Evolutionary conservation across 2,113 vertebrate species (phyloP), one percentile per base, ranked within the genome.

Genomic region (Oryzias javanicus): DNA sequence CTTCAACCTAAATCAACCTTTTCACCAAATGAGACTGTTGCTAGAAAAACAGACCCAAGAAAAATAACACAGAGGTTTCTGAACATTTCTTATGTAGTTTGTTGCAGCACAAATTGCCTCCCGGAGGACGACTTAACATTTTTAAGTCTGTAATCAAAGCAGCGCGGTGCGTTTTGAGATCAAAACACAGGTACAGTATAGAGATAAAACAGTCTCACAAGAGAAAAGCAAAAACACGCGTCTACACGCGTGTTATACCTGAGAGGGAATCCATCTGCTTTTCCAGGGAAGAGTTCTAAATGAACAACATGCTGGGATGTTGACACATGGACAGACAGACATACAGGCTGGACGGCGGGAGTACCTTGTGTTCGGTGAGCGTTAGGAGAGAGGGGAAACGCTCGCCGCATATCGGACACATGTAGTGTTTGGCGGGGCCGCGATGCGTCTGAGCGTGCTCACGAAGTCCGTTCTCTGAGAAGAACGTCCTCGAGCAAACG

Each of bases 371-470:
- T 48, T 99, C 97, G 0, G 97, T 99, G 68, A 99, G 94, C 55
- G 97, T 99, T 42, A 99, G 91, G 67, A 99, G 93, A 41, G 97
- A 99, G 0, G 97, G 97, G 84, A 99, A 99, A 14, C 97, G 93
- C 71, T 99, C 97, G 0, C 97, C 97, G 42, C 97, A 99, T 70
- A 99, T 99, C 0, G 97, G 97, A 76, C 97, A 99, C 97, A 99
- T 98, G 75, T 99, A 99, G 89, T 99, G 97, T 73, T 99, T 99
- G 60, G 97, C 97, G 0, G 97, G 97, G 22, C 97, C 97, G 14
- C 96, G 89, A 87, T 99, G 97, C 1, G 97, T 99, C 90, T 99
- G 97, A 80, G 96, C 94, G 51, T 99, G 97, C 59, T 99, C 97
- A 2, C 97, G 94, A 25, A 99, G 94, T 3, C 97, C 97, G 0